Evolutionary conservation across 2,113 vertebrate genomes (phyloP).

Genomic region (Ploceus nigricollis): DNA sequence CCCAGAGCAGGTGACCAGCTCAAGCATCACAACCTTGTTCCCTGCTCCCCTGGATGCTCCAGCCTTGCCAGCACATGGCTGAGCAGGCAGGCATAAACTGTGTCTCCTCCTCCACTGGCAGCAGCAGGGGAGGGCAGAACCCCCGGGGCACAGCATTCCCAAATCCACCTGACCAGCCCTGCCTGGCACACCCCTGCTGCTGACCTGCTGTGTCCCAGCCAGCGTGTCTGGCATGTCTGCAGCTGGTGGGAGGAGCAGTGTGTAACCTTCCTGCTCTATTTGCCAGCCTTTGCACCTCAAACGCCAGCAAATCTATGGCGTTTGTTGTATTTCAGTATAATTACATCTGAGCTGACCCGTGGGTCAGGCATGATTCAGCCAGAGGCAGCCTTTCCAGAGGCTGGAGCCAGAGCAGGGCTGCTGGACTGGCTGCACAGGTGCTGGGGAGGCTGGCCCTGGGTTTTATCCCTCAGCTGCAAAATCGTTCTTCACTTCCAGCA

Average conservation of each 20-base stretch:
- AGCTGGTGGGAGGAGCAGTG: neutral
- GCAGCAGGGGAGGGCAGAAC: fast-evolving
- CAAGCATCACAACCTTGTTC: neutral
- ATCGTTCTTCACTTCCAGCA: neutral
- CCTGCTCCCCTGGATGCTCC: neutral
- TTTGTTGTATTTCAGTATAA: slow-evolving; percentile 1
- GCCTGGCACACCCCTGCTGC: neutral
- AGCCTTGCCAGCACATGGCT: fast-evolving
- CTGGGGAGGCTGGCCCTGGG: neutral
- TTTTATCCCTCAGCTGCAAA: neutral
- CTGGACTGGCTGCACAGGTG: neutral
- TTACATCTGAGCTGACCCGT: neutral
- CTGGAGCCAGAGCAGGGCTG: neutral
- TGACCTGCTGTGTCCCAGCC: fast-evolving
- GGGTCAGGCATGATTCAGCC: neutral
- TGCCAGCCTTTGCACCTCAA: neutral
- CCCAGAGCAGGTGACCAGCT: neutral
- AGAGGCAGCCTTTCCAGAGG: neutral
- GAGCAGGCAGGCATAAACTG: neutral
- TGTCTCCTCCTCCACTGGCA: neutral
- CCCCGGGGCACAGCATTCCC: fast-evolving
- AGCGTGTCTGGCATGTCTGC: fast-evolving
- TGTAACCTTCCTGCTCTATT: neutral
- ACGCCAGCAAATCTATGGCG: neutral
- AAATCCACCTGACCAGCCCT: neutral